A percentile compares a stretch with the other conserved stretches of the same genome.
These are phyloP conservation scores for Hemithea aestivaria DNA, from an alignment of 2,888 invertebrate species.

Conservation along the genomic window DNA sequence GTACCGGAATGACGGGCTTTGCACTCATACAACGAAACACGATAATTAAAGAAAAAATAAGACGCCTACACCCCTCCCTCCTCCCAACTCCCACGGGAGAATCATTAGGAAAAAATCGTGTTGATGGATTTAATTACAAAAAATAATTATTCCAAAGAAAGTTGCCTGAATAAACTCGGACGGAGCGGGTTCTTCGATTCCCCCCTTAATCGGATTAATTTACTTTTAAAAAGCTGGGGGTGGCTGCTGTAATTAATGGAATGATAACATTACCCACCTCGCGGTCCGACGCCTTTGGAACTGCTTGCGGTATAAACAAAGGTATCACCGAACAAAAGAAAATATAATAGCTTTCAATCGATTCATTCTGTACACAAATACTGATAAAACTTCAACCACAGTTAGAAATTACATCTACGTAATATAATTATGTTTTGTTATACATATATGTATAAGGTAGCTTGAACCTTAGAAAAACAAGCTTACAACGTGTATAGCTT, in stretches of 20 bases:
- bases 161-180: slow-evolving; percentile 76
- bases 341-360: no score
- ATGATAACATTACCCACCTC: slow-evolving; percentile 77
- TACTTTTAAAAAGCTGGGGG: slow-evolving; percentile 76
- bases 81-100: slow-evolving; percentile 63
- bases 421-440: no score
- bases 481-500: no score
- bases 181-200: slow-evolving; percentile 77
- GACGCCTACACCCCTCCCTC: slow-evolving; percentile 36
- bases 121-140: slow-evolving; percentile 80
- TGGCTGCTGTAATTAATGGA: slow-evolving; percentile 77
- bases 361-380: no score
- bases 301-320: slow-evolving; percentile 38
- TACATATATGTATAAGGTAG: no score
- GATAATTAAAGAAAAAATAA: slow-evolving; percentile 57
- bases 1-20: slow-evolving; percentile 29
- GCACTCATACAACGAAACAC: slow-evolving; percentile 38
- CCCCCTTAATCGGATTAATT: slow-evolving; percentile 79
- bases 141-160: slow-evolving; percentile 79
- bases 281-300: slow-evolving; percentile 63
- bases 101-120: slow-evolving; percentile 80
- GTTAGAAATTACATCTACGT: no score
- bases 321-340: slow-evolving; percentile 29
- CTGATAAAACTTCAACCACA: no score
- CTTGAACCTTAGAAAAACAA: no score